Base-by-base conservation (phyloP, 2,797 vertebrate genomes). In the Gallinago nigripennis region DNA sequence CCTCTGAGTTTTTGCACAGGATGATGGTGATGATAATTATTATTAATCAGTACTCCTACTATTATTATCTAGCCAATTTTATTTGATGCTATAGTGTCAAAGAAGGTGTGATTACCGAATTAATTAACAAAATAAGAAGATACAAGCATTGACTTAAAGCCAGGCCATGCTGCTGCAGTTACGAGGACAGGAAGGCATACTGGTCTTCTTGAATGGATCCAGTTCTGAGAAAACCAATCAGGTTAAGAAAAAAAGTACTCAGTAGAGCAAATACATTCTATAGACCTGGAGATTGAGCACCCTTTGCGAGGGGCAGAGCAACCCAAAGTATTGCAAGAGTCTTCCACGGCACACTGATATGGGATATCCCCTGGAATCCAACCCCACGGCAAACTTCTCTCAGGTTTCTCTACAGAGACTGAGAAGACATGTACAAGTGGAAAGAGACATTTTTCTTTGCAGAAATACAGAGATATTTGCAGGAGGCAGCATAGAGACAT, bases 331-430 rank as follows among this genome's bases (percentile, higher is more conserved):
- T 16, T 31, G n/a, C 21, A 54, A n/a, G 11, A 14, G 11, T 8
- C 8, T 2, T 12, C 28, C 58, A 60, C 39, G 37, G 35, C 35
- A 48, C 21, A 3, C 13, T 58, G 18, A 20, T 28, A 51, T 3
- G 27, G 23, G 46, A 51, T 63, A 37, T 69, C 5, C 28, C n/a
- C n/a, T 75, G 31, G 57, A 81, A 82, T 39, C 72, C 54, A 86
- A 3, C 10, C 30, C 30, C 0, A 0, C 28, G 23, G 28, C n/a
- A 88, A 45, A 61, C 13, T 25, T 82, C 45, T 77, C 15, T 66
- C 30, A 20, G 8, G 8, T 77, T 84, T 77, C 48, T 63, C 51
- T 91, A 8, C 13, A 70, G 30, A 86, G 24, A 16, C 33, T 69
- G 30, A 80, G 7, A 48, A 77, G 46, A 43, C 9, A 20, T 8